Evolutionary conservation across 2,797 vertebrate genomes (phyloP), one percentile per base, ranked within the genome.

Genomic region (Lagorchestes hirsutus): DNA sequence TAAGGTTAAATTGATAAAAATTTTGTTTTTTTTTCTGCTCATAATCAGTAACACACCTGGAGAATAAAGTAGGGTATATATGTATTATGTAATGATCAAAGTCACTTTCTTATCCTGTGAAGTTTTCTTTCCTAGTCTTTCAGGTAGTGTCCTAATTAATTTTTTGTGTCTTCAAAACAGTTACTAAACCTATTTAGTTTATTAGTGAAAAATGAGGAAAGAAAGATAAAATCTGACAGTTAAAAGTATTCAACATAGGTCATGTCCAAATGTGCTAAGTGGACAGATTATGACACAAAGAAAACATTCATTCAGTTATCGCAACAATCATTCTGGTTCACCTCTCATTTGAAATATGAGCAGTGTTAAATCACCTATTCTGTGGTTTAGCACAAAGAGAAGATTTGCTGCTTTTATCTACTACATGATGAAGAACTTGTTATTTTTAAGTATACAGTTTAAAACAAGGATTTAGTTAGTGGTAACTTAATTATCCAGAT

Each of bases 101-200:
- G 34, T 67, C 62, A 67, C 4, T 6, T 18, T 92, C 6, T 82
- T 6, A 74, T 1, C 92, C 34, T 52, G 0, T 46, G 1, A 18
- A 28, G 13, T 27, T 93, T 94, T 29, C 59, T 91, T 22, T 95
- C n/a, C 67, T 54, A 59, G 50, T 93, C 54, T 55, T 87, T 96
- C 94, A 55, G n/a, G 56, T 96, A 54, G 58, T 91, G n/a, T 57
- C 90, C 46, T 96, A 94, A 96, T 95, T 92, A 93, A 90, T 67
- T 94, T 54, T 93, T 95, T 55, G 22, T 22, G 46, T 92, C 58
- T 95, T 50, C 92, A 59, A 92, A 90, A 12, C 92, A 28, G 2
- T 96, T 93, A 92, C 57, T 97, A 90, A 54, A 55, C 24, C 28
- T 50, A 92, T 52, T 92, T 94, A 95, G 8, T 91, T 95, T 90